These are phyloP conservation scores for Linepithema humile DNA, from an alignment of 1,140 invertebrate genomes.

Conservation along the genomic window DNA sequence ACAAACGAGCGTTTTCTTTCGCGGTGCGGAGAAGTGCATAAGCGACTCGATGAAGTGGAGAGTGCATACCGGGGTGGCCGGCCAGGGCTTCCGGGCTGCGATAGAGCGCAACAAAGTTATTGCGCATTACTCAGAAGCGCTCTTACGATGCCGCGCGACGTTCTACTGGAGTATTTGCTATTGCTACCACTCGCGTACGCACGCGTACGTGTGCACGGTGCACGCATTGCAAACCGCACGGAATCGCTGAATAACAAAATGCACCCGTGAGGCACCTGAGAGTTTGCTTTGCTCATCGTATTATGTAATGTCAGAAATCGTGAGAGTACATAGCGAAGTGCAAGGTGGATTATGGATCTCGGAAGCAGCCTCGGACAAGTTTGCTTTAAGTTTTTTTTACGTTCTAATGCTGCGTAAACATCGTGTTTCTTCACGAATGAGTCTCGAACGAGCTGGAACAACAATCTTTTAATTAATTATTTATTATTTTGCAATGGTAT, in stretches of 20 bases:
- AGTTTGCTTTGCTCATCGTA: conserved; percentile 21
- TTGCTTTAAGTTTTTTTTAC: conserved; percentile 10
- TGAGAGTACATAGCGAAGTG: neutral
- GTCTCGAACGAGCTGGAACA: neutral
- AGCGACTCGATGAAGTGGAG: conserved; percentile 44
- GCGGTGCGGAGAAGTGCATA: conserved; percentile 2
- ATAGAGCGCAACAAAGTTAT: conserved; percentile 51
- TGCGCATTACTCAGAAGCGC: conserved; percentile 41
- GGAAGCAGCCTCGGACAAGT: neutral
- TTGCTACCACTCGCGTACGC: neutral
- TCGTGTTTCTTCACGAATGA: neutral
- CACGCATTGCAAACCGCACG: conserved; percentile 18
- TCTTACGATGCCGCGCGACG: conserved; percentile 34
- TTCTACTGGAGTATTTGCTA: conserved; percentile 33
- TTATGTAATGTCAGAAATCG: conserved; percentile 51
- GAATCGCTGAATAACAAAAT: conserved; percentile 41
- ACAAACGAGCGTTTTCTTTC: conserved; percentile 49
- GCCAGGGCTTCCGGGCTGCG: conserved; percentile 31
- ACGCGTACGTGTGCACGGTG: too few species aligned
- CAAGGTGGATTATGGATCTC: conserved; percentile 23
- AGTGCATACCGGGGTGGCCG: conserved; percentile 24
- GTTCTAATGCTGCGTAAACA: neutral
- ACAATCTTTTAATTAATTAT: too few species aligned
- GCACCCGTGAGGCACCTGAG: neutral
- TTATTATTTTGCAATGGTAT: neutral